phyloP scores from a whole-genome alignment of 2,797 vertebrate species.

The Oreochromis grahami region DNA sequence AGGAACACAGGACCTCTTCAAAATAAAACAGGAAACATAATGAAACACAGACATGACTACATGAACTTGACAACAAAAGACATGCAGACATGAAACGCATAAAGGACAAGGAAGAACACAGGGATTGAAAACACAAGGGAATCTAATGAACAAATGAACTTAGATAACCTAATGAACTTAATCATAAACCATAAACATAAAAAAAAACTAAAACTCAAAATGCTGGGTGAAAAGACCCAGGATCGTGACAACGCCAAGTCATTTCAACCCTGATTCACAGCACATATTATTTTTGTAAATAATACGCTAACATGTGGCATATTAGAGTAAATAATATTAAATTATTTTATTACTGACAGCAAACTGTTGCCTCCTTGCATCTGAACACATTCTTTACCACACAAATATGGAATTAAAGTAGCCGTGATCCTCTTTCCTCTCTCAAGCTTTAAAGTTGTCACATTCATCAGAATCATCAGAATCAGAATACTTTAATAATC shows the following conservation, averaged over 20 bases:
- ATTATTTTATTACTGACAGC: background rate
- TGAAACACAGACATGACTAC: background rate
- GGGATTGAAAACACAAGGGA: background rate
- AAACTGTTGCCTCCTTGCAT: background rate
- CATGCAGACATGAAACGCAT: background rate
- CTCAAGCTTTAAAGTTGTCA: background rate
- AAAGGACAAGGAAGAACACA: background rate
- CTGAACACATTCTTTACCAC: background rate
- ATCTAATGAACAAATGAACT: background rate
- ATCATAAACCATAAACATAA: background rate
- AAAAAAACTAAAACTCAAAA: background rate
- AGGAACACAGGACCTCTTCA: background rate
- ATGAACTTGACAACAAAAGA: background rate
- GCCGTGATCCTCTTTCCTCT: background rate
- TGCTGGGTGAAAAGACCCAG: background rate
- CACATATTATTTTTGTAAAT: background rate
- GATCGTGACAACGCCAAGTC: background rate
- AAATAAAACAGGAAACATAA: background rate
- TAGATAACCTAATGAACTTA: background rate
- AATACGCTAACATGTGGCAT: background rate
- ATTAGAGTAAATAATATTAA: background rate
- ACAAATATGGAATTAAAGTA: background rate
- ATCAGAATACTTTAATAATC: background rate
- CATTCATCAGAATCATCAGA: background rate
- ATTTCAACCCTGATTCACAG: background rate